phyloP scores from a whole-genome alignment of 2,888 invertebrate genomes.

The Acleris laterana region DNA sequence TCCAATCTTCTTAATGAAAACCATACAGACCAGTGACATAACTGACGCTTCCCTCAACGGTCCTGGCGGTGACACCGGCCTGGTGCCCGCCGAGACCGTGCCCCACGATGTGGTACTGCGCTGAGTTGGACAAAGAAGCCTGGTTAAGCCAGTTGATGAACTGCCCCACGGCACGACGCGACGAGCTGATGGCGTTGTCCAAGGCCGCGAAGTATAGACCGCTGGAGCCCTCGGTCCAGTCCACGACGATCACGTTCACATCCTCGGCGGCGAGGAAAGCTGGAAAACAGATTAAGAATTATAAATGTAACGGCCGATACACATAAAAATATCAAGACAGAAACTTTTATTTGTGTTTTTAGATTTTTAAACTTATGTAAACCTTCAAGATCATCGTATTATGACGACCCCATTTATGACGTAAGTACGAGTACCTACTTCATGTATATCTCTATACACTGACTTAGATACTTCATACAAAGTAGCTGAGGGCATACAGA shows the following conservation, averaged over 20 bases:
- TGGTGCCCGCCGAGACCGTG: slow-evolving; percentile 67
- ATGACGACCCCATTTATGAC: no score
- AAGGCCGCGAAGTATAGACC: slow-evolving; percentile 52
- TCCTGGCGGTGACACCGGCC: slow-evolving; percentile 64
- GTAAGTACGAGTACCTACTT: no score
- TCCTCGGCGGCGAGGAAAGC: slow-evolving; percentile 63
- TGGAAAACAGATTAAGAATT: slow-evolving; percentile 39
- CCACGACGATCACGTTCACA: slow-evolving; percentile 66
- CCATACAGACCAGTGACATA: slow-evolving; percentile 62
- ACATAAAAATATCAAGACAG: no score
- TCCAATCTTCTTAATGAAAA: background rate
- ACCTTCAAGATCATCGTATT: no score
- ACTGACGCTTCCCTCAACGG: slow-evolving; percentile 54
- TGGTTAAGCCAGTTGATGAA: slow-evolving; percentile 65
- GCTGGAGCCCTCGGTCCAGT: slow-evolving; percentile 65
- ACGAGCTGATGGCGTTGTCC: slow-evolving; percentile 57
- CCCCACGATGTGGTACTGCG: slow-evolving; percentile 63
- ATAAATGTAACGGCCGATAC: no score
- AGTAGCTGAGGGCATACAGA: no score
- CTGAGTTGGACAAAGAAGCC: slow-evolving; percentile 47
- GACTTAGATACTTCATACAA: no score
- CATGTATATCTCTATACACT: no score
- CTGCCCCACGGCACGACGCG: slow-evolving; percentile 57
- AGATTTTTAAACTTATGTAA: no score
- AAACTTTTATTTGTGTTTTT: no score